Evolutionary conservation across 2,797 vertebrate species (phyloP), one percentile per base, ranked within the genome.

Genomic region (Anguilla marmorata): DNA sequence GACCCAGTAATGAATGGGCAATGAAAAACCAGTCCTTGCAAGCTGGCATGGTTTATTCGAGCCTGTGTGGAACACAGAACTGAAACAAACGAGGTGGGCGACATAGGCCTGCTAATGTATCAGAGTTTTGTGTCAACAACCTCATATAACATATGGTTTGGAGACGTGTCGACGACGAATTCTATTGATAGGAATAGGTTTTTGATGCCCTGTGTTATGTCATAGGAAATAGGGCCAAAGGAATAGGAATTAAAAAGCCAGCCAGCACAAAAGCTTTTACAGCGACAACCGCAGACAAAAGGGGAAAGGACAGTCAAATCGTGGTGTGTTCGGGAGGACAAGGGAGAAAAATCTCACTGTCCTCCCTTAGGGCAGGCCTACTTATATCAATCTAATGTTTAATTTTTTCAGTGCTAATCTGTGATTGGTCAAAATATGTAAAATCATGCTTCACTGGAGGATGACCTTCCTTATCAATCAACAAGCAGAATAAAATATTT

Each of bases 1-100:
- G 60, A 86, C 56, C 9, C 21, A 69, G 60, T 86, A 66, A 86
- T 86, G 66, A 76, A 76, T 76, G 60, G 5, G 12, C 27, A 90
- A 87, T 72, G 41, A 50, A 90, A 76, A 41, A 12, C 69, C 30
- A 74, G 69, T 76, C 33, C 33, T 33, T 72, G 69, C 11, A 27
- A 72, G 27, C 69, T 72, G 66, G 66, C 72, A 45, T 37, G 33
- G 12, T 76, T 41, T n/a, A 9, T 19, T 76, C 33, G 33, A 33
- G 11, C 74, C 0, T 21, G 33, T 37, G 9, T 74, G 74, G 74
- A 76, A 76, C 19, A 41, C 37, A 76, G 74, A 76, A 76, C 37
- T 1, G 74, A 41, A 76, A 76, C 74, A 41, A 76, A 76, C 33
- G 16, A 45, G 41, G 41, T 45, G 33, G 74, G 12, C 16, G 14